phyloP scores from a whole-genome alignment of 1,140 invertebrate species.

The Halotydeus destructor region DNA sequence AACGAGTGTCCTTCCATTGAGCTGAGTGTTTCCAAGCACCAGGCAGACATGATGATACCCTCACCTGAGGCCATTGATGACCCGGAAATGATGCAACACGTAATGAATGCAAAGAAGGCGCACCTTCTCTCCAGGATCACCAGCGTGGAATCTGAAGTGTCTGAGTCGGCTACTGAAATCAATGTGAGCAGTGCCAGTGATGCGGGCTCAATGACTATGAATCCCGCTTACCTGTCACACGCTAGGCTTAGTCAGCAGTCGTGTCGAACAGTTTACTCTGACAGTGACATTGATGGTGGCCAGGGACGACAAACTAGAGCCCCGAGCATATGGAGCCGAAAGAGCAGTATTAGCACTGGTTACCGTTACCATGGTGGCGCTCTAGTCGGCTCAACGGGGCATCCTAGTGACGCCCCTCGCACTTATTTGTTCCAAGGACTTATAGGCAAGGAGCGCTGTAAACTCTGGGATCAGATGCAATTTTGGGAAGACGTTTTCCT shows the following conservation, averaged over 20 bases:
- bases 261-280: constrained; percentile 68
- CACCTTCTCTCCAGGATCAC: constrained; percentile 65
- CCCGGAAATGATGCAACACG: constrained; percentile 31
- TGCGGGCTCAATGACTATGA: constrained; percentile 56
- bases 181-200: constrained; percentile 31
- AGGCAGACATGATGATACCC: constrained; percentile 5
- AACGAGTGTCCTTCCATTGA: constrained; percentile 9
- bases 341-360: constrained; percentile 65
- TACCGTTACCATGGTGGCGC: constrained; percentile 71
- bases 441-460: constrained; percentile 46
- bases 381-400: constrained; percentile 55
- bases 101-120: too few species aligned
- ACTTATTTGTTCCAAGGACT: constrained; percentile 77
- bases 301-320: constrained; percentile 38
- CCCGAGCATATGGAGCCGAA: constrained; percentile 76
- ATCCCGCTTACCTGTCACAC: constrained; percentile 37
- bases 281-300: constrained; percentile 59
- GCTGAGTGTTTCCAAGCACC: not conserved
- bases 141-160: constrained; percentile 67
- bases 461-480: constrained; percentile 97
- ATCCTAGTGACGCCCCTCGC: constrained; percentile 53
- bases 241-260: constrained; percentile 33
- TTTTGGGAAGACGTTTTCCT: constrained; percentile 99
- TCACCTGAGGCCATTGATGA: constrained; percentile 17
- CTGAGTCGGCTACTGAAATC: constrained; percentile 16